Conservation (phyloP, 35 echinoderm and acorn worm genomes). For the Hemicentrotus pulcherrimus region DNA sequence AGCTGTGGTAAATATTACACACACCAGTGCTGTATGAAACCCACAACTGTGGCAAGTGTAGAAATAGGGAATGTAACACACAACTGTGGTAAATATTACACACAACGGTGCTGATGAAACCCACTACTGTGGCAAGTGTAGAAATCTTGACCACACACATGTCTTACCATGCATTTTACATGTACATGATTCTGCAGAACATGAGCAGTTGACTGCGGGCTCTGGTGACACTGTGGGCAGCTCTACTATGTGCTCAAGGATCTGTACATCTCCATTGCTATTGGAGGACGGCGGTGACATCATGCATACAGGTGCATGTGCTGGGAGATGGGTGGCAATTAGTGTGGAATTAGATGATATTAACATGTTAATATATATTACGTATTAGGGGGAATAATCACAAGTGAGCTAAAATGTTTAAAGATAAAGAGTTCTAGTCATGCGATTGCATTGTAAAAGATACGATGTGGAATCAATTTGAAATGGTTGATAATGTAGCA, state of each 20-base stretch:
- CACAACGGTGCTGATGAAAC: neutral
- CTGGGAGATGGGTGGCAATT: neutral
- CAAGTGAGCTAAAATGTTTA: too few species aligned
- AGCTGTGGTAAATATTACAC: neutral
- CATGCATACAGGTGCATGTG: neutral
- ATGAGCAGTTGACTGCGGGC: neutral
- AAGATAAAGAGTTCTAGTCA: too few species aligned
- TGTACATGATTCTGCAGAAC: neutral
- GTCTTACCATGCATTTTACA: neutral
- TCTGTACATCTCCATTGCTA: constrained; percentile 1
- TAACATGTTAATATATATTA: neutral
- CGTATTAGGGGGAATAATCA: too few species aligned
- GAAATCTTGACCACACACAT: neutral
- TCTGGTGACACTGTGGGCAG: neutral
- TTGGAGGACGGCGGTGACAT: neutral
- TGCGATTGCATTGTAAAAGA: too few species aligned
- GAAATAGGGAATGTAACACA: too few species aligned
- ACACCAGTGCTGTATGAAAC: neutral
- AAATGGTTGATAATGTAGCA: too few species aligned
- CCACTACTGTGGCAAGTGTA: neutral
- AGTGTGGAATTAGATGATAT: neutral
- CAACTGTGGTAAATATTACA: too few species aligned
- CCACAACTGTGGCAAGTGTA: too few species aligned
- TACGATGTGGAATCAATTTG: too few species aligned
- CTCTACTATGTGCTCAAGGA: neutral